A percentile compares a stretch with the other conserved stretches of the same genome.
Evolutionary conservation across 1,140 invertebrate genomes (phyloP).

Genomic region (Myzus persicae): DNA sequence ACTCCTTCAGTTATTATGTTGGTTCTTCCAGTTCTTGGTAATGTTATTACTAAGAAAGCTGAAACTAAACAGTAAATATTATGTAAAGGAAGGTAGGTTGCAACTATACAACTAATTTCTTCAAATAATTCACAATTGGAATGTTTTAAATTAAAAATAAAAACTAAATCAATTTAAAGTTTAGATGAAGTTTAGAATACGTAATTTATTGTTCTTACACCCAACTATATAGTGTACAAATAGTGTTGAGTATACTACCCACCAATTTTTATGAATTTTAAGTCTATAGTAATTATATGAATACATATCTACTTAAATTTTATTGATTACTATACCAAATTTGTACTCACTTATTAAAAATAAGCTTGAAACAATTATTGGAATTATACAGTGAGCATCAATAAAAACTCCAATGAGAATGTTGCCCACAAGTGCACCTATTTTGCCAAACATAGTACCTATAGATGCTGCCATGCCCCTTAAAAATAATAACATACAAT

Average conservation of each 20-base stretch:
- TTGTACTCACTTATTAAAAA: conserved; percentile 30
- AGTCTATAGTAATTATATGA: not conserved
- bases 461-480: conserved; percentile 43
- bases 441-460: conserved; percentile 38
- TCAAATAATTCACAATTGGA: not conserved
- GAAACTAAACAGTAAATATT: conserved; percentile 40
- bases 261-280: no score
- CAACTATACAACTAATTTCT: not conserved
- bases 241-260: not conserved
- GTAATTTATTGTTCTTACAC: not conserved
- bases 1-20: not conserved
- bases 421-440: conserved; percentile 42
- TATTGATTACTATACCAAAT: not conserved
- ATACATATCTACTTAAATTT: not conserved
- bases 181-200: not conserved
- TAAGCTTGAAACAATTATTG: conserved; percentile 30
- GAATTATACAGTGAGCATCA: conserved; percentile 25
- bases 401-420: conserved; percentile 33
- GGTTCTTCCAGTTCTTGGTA: conserved; percentile 7
- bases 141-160: not conserved
- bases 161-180: not conserved
- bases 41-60: conserved; percentile 13
- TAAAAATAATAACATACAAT: not conserved
- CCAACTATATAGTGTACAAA: not conserved
- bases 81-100: not conserved